Evolutionary conservation across 2,797 vertebrate species (phyloP).

Genomic region (Epinephelus awoara): DNA sequence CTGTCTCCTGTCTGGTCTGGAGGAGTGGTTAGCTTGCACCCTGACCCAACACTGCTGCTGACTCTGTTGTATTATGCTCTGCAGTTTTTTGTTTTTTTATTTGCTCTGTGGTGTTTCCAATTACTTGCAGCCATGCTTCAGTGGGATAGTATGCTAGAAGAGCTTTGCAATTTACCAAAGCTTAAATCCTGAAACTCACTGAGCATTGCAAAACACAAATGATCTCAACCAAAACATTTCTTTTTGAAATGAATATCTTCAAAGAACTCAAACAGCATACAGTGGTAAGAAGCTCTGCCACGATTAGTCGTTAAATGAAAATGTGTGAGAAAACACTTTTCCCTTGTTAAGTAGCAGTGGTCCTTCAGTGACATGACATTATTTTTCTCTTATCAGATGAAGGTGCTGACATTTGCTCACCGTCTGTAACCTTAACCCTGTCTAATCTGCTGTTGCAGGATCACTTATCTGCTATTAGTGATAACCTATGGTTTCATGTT

Average conservation of each 20-base stretch:
- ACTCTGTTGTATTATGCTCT: conserved; percentile 27
- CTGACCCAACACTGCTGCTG: conserved; percentile 3
- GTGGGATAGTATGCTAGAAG: conserved; percentile 19
- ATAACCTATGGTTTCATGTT: conserved; percentile 54
- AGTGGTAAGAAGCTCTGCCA: neutral
- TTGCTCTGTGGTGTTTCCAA: conserved; percentile 29
- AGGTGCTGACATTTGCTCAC: conserved; percentile 27
- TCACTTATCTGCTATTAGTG: conserved; percentile 39
- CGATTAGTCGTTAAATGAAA: neutral
- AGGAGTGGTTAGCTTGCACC: conserved; percentile 25
- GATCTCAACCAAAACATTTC: conserved; percentile 8
- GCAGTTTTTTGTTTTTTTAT: neutral
- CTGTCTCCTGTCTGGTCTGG: conserved; percentile 57
- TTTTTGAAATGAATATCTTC: neutral
- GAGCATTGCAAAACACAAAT: conserved; percentile 10
- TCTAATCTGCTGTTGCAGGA: conserved; percentile 28
- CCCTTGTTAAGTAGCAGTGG: neutral
- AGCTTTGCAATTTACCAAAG: conserved; percentile 21
- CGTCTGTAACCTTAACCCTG: conserved; percentile 4
- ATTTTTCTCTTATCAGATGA: conserved; percentile 34
- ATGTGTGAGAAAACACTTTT: too few relatives aligned
- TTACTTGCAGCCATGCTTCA: conserved; percentile 36
- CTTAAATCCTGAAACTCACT: conserved; percentile 5
- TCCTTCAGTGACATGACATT: conserved; percentile 20
- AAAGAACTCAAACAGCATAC: neutral